Conservation (phyloP, 2,797 vertebrate species). For the Chrysocyon brachyurus region DNA sequence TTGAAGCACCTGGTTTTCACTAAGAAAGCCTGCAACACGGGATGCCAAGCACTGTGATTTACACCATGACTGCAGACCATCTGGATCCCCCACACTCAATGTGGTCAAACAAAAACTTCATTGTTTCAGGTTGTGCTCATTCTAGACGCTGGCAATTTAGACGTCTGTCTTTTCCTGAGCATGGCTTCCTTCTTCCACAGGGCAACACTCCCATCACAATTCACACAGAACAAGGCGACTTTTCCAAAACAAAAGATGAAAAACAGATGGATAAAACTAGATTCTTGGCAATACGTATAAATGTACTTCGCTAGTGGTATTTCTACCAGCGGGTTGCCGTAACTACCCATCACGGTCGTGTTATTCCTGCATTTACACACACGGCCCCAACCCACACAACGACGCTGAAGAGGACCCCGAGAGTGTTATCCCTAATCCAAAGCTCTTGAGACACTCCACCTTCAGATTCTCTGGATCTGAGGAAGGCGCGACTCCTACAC, state of each 20-base stretch:
- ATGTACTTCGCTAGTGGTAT: not conserved
- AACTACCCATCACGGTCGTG: not conserved
- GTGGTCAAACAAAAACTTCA: constrained; percentile 4
- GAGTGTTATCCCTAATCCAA: not conserved
- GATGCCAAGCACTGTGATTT: not conserved
- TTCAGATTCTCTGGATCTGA: not conserved
- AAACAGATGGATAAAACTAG: not conserved
- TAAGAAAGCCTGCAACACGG: not conserved
- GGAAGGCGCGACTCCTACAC: not conserved
- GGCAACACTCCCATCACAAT: not conserved
- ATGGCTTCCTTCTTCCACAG: not conserved
- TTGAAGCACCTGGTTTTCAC: not conserved
- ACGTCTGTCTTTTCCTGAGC: not conserved
- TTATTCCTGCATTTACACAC: not conserved
- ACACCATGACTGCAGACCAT: not conserved
- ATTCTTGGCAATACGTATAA: not conserved
- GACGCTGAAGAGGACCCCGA: not conserved
- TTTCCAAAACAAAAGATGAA: not conserved
- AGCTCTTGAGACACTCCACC: not conserved
- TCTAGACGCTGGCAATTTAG: not conserved
- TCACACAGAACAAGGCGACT: not conserved
- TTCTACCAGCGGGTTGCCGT: not conserved
- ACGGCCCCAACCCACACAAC: not conserved
- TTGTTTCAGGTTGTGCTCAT: not conserved
- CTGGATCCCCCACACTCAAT: not conserved